Conservation (phyloP, 2,113 vertebrate species). For the Nerophis lumbriciformis region DNA sequence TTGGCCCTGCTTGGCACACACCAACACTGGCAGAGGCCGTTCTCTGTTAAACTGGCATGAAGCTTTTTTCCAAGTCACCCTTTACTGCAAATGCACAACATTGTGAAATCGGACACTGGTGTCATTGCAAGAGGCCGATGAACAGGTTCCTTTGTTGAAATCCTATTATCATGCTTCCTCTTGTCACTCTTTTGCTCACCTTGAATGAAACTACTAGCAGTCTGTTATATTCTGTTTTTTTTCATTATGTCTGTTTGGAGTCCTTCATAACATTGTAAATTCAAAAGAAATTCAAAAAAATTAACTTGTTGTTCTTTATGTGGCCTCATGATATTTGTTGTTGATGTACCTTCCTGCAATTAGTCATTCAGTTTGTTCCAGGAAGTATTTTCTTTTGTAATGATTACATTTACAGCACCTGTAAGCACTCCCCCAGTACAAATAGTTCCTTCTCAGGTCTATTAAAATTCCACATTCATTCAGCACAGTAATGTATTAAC, state of each 20-base stretch:
- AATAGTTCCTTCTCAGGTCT: slow-evolving; percentile 4
- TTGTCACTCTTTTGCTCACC: neutral
- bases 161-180: neutral
- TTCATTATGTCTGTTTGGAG: neutral
- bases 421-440: slow-evolving; percentile 14
- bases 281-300: slow-evolving; percentile 52
- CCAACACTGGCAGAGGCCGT: too few relatives aligned
- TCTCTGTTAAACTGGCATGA: too few relatives aligned
- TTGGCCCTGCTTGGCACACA: too few relatives aligned
- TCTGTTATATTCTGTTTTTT: neutral
- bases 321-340: neutral
- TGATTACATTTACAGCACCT: slow-evolving; percentile 1
- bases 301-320: neutral
- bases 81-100: slow-evolving; percentile 16
- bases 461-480: neutral
- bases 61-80: neutral
- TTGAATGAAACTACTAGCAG: neutral
- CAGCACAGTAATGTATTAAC: slow-evolving; percentile 25
- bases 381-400: slow-evolving; percentile 19
- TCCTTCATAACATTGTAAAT: slow-evolving; percentile 4
- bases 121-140: neutral
- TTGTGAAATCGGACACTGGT: slow-evolving; percentile 41
- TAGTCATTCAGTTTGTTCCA: slow-evolving; percentile 29
- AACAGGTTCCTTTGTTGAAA: slow-evolving; percentile 27
- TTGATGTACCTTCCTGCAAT: neutral